phyloP scores from a whole-genome alignment of 2,888 invertebrate genomes.

The Harpagoxenus sublaevis region DNA sequence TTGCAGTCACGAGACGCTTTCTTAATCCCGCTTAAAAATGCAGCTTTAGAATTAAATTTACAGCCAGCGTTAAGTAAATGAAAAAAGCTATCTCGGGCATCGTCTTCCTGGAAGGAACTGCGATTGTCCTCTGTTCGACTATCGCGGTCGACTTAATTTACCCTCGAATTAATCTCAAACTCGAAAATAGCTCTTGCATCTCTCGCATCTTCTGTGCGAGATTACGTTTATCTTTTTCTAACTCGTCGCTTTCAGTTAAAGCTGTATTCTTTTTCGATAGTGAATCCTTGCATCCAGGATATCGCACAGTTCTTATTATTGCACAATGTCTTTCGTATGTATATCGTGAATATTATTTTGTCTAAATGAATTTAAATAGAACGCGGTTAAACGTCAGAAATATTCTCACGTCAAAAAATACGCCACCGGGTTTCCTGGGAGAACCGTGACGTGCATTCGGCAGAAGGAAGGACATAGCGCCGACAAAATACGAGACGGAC shows the following conservation, averaged over 20 bases:
- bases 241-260: neutral
- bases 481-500: neutral
- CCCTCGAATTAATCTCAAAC: constrained; percentile 54
- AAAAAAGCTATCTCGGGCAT: constrained; percentile 42
- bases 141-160: constrained; percentile 58
- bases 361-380: neutral
- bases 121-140: neutral
- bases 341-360: neutral
- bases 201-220: constrained; percentile 22
- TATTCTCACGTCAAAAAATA: neutral
- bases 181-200: constrained; percentile 53
- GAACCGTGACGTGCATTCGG: neutral
- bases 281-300: neutral
- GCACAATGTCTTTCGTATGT: neutral
- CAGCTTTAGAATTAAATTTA: constrained; percentile 27
- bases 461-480: neutral
- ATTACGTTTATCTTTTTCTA: neutral
- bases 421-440: neutral
- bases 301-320: neutral
- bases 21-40: neutral
- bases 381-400: neutral
- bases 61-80: constrained; percentile 17
- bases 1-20: constrained; percentile 1
- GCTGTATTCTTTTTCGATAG: neutral
- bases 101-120: neutral